Percentiles rank a stretch among this genome's conserved stretches.
phyloP scores from a whole-genome alignment of 1,140 invertebrate species.

The Cyrtorhinus lividipennis region DNA sequence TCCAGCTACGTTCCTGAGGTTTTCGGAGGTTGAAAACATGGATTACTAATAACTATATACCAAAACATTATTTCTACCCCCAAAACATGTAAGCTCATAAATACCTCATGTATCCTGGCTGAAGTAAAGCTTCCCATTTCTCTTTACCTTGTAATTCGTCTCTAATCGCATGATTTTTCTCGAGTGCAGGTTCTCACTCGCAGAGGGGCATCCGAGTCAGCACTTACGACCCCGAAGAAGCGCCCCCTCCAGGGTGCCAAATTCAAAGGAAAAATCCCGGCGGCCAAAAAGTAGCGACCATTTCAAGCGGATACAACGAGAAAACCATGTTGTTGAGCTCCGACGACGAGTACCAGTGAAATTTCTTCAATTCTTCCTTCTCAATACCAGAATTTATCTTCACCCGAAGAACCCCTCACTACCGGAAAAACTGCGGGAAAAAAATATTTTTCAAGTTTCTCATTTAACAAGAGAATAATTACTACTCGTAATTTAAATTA shows the following conservation, averaged over 20 bases:
- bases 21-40: too few relatives aligned
- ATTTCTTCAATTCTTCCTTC: neutral
- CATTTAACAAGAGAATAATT: neutral
- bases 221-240: constrained; percentile 50
- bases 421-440: too few relatives aligned
- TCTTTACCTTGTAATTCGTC: too few relatives aligned
- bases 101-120: too few relatives aligned
- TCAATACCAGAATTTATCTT: neutral
- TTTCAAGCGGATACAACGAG: constrained; percentile 78
- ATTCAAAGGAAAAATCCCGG: constrained; percentile 28
- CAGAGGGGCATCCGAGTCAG: constrained; percentile 47
- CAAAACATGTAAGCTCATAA: too few relatives aligned
- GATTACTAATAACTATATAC: too few relatives aligned
- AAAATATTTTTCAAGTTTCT: too few relatives aligned
- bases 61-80: too few relatives aligned
- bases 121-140: too few relatives aligned
- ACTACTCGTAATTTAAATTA: neutral
- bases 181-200: constrained; percentile 40
- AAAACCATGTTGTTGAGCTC: constrained; percentile 91
- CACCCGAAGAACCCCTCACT: too few relatives aligned
- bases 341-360: constrained; percentile 89
- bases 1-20: too few relatives aligned
- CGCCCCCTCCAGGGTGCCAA: constrained; percentile 37
- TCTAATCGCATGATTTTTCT: too few relatives aligned
- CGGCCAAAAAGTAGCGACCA: constrained; percentile 56